Percentiles rank a stretch among this genome's conserved stretches.
phyloP scores from a whole-genome alignment of 1,140 invertebrate genomes.

The Drepana arcuata region DNA sequence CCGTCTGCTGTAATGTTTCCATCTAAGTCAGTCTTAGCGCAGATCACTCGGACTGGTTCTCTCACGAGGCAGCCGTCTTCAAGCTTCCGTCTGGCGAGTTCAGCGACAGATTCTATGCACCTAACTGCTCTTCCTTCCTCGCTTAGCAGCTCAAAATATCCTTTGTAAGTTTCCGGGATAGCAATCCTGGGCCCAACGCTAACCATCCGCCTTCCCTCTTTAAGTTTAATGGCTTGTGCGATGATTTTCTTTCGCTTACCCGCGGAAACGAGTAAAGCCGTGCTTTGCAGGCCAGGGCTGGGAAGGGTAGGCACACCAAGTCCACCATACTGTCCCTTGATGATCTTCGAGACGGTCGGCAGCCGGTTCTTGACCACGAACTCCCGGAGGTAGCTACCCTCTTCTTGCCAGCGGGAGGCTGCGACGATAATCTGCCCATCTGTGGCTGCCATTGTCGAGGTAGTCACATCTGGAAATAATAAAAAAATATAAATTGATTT shows the following conservation, averaged over 20 bases:
- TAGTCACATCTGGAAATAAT: slow-evolving; percentile 59
- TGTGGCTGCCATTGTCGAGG: slow-evolving; percentile 81
- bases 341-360: slow-evolving; percentile 90
- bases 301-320: slow-evolving; percentile 89
- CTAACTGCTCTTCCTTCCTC: slow-evolving; percentile 92
- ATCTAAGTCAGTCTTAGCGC: slow-evolving; percentile 77
- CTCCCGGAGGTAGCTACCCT: slow-evolving; percentile 83
- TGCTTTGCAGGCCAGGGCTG: slow-evolving; percentile 86
- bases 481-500: slow-evolving; percentile 5
- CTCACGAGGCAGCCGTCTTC: slow-evolving; percentile 88
- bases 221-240: slow-evolving; percentile 92
- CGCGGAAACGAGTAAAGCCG: slow-evolving; percentile 86
- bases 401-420: slow-evolving; percentile 88
- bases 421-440: slow-evolving; percentile 88
- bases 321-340: slow-evolving; percentile 92
- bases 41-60: slow-evolving; percentile 87
- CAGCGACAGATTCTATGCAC: slow-evolving; percentile 90
- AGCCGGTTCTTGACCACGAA: slow-evolving; percentile 84
- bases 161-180: slow-evolving; percentile 91
- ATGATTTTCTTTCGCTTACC: slow-evolving; percentile 89
- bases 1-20: slow-evolving; percentile 81
- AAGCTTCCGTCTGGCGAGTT: slow-evolving; percentile 83
- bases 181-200: slow-evolving; percentile 86
- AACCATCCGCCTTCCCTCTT: slow-evolving; percentile 84
- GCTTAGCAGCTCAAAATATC: slow-evolving; percentile 94